Percentiles rank a stretch among this genome's conserved stretches.
phyloP scores from a whole-genome alignment of 2,888 invertebrate genomes.

The Loripinus fragilis region DNA sequence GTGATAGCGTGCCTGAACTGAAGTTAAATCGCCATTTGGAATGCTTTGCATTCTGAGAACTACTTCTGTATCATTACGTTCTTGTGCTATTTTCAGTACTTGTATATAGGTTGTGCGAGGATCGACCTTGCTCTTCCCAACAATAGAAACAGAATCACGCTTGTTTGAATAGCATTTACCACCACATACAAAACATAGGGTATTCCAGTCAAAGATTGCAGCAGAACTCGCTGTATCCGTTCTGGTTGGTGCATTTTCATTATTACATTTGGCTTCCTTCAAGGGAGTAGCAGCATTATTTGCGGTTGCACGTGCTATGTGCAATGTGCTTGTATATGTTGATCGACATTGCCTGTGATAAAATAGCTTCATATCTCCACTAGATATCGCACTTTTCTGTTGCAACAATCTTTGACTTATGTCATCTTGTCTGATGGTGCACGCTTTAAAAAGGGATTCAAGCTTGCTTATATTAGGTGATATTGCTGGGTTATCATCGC shows the following conservation, averaged over 20 bases:
- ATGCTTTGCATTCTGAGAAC: background rate
- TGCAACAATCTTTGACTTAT: background rate
- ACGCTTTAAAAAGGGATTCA: background rate
- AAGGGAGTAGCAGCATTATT: background rate
- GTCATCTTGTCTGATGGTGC: background rate
- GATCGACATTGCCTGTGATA: conserved; percentile 5
- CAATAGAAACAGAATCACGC: conserved; percentile 4
- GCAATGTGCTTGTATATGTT: background rate
- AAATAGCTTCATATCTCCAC: background rate
- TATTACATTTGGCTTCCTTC: background rate
- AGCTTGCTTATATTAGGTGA: background rate
- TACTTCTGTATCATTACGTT: background rate
- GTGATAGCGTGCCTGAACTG: conserved; percentile 27
- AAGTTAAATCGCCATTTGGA: conserved; percentile 27
- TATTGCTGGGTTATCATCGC: background rate
- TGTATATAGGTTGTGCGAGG: background rate
- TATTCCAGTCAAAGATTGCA: conserved; percentile 9
- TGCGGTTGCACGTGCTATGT: background rate
- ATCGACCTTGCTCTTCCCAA: background rate
- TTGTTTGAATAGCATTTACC: conserved; percentile 18
- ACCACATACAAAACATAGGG: conserved; percentile 27
- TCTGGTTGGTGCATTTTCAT: background rate
- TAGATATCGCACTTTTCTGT: background rate
- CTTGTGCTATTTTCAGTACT: background rate
- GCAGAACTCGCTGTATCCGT: background rate